Percentiles rank a stretch among this genome's conserved stretches.
Conservation (phyloP, 2,888 invertebrate species). For the Ectemnius continuus region DNA sequence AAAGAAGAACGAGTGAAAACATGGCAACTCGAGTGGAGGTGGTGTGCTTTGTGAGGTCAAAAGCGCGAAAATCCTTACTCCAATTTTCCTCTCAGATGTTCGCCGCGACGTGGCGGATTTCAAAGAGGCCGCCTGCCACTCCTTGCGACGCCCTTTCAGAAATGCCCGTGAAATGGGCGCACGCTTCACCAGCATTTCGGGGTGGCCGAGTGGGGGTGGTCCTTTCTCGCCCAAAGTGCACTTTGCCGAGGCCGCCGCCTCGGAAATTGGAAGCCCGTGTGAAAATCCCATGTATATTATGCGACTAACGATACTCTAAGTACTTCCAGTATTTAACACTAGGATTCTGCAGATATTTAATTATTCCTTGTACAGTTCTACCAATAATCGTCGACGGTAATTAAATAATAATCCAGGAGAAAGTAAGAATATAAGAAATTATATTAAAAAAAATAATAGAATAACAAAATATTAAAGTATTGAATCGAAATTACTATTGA, state of each 20-base stretch:
- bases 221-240: constrained; percentile 37
- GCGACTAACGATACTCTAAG: too few relatives aligned
- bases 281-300: constrained; percentile 17
- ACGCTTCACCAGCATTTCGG: constrained; percentile 55
- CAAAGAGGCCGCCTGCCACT: constrained; percentile 61
- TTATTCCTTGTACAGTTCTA: too few relatives aligned
- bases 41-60: constrained; percentile 59
- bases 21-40: constrained; percentile 18
- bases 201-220: constrained; percentile 50
- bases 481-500: too few relatives aligned
- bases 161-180: constrained; percentile 57
- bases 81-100: constrained; percentile 65
- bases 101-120: constrained; percentile 65
- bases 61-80: constrained; percentile 75
- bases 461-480: too few relatives aligned
- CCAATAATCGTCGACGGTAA: too few relatives aligned
- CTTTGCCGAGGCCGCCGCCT: constrained; percentile 18
- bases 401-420: too few relatives aligned
- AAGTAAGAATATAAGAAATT: too few relatives aligned
- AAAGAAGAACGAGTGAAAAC: constrained; percentile 35
- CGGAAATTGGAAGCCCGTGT: constrained; percentile 45
- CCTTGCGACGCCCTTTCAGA: constrained; percentile 24
- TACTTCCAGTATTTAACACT: too few relatives aligned
- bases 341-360: too few relatives aligned
- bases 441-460: too few relatives aligned